Evolutionary conservation across 2,797 vertebrate genomes (phyloP).

Genomic region (Ataeniobius toweri): DNA sequence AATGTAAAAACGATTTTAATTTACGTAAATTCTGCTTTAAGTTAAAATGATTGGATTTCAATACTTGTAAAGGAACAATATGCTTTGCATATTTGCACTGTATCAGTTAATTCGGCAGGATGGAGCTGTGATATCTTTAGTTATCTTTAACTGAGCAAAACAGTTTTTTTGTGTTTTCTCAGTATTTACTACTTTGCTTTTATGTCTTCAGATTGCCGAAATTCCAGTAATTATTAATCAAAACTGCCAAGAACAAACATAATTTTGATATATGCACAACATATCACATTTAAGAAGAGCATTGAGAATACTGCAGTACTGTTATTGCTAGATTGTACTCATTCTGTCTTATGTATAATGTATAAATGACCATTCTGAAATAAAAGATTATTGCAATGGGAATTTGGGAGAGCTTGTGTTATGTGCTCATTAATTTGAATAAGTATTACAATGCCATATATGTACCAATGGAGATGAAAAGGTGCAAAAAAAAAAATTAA

Average conservation of each 20-base stretch:
- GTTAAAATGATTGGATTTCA: constrained; percentile 1
- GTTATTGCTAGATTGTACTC: constrained; percentile 32
- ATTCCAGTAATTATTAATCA: neutral
- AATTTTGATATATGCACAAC: constrained; percentile 26
- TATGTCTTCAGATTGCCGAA: neutral
- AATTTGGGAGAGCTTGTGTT: neutral
- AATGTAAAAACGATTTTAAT: no score
- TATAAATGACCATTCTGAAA: constrained; percentile 35
- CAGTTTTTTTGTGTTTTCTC: neutral
- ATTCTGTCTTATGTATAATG: constrained; percentile 34
- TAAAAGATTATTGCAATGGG: constrained; percentile 26
- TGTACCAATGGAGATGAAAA: neutral
- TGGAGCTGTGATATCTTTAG: constrained; percentile 7
- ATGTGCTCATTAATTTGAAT: neutral
- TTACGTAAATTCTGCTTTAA: no score
- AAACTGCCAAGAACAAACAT: constrained; percentile 16
- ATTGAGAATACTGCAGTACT: constrained; percentile 20
- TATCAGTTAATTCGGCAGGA: constrained; percentile 44
- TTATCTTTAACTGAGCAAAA: neutral
- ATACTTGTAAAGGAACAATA: constrained; percentile 13
- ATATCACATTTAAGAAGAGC: constrained; percentile 18
- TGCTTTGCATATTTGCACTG: constrained; percentile 65
- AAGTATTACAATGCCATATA: neutral
- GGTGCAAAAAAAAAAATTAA: neutral
- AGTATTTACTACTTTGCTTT: neutral